Conservation (phyloP, 2,113 vertebrate genomes). For the Cephalopterus ornatus region DNA sequence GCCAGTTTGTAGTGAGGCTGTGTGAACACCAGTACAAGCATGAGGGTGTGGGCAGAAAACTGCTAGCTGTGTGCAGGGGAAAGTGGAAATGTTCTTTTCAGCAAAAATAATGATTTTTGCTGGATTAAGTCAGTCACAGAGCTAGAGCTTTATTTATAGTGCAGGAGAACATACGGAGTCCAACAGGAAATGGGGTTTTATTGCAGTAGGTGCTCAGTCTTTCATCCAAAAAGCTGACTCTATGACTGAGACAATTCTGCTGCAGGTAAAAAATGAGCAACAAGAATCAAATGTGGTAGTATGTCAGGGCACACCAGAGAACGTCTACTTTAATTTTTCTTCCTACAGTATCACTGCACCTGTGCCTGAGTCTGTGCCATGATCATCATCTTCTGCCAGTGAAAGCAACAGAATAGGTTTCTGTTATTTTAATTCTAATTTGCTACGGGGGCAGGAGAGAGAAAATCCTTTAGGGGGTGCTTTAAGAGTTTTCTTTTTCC, state of each 20-base stretch:
- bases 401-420: background rate
- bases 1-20: background rate
- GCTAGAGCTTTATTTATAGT: background rate
- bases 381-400: background rate
- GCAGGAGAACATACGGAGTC: background rate
- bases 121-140: background rate
- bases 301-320: background rate
- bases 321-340: background rate
- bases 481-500: background rate
- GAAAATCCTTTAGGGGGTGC: background rate
- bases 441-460: background rate
- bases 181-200: background rate
- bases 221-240: background rate
- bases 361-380: background rate
- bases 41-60: background rate
- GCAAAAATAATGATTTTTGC: background rate
- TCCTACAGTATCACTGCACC: background rate
- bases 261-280: background rate
- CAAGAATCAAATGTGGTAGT: background rate
- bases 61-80: fast-evolving
- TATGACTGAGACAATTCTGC: background rate
- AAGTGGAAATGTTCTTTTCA: background rate
- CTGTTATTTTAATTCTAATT: background rate
- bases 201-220: background rate
- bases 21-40: background rate